Conservation (phyloP, 1,140 invertebrate genomes). For the Cheumatopsyche charites region DNA sequence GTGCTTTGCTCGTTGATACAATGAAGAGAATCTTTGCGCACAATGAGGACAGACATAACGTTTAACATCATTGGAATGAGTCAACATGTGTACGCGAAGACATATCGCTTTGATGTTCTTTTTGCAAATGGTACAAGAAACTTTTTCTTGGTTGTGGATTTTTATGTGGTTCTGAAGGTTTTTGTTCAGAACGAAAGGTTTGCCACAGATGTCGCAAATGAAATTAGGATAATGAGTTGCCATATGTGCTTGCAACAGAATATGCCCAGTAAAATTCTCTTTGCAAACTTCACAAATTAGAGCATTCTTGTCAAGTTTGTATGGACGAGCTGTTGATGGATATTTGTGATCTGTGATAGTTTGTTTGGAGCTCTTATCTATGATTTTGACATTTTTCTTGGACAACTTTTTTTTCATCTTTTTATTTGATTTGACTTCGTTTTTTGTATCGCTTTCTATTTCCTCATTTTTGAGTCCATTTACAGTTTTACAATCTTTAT, state of each 20-base stretch:
- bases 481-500: no score
- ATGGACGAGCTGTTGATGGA: no score
- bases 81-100: constrained; percentile 59
- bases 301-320: no score
- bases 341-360: no score
- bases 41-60: constrained; percentile 12
- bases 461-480: no score
- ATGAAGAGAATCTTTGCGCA: constrained; percentile 50
- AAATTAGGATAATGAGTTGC: constrained; percentile 28
- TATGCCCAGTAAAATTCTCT: constrained; percentile 10
- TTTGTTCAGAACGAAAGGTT: background rate
- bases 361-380: no score
- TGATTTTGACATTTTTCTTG: no score
- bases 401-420: no score
- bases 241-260: constrained; percentile 3
- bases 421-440: no score
- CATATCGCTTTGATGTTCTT: constrained; percentile 55
- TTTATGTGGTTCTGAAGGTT: background rate
- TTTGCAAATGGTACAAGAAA: no score
- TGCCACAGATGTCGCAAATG: constrained; percentile 23
- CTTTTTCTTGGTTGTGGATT: background rate
- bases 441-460: no score
- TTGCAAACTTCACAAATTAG: constrained; percentile 24
- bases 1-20: constrained; percentile 56
- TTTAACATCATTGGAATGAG: constrained; percentile 63